Conservation (phyloP, 35 echinoderm and acorn worm species). For the Anneissia japonica region DNA sequence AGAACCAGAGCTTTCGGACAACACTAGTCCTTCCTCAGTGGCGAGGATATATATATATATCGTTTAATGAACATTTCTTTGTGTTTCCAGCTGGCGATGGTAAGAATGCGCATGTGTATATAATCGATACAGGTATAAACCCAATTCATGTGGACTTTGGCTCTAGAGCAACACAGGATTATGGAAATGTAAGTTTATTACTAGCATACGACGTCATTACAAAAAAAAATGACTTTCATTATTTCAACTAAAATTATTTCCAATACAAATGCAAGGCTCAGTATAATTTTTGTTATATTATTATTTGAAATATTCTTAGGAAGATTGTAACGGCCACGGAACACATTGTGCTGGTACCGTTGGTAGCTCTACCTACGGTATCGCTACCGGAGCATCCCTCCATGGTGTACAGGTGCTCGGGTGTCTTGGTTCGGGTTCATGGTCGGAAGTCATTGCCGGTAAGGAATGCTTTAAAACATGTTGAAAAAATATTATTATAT, state of each 20-base stretch:
- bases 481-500: too few relatives aligned
- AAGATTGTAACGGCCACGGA: conserved; percentile 51
- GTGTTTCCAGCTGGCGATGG: conserved; percentile 10
- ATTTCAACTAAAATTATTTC: too few relatives aligned
- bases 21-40: too few relatives aligned
- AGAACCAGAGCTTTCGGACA: too few relatives aligned
- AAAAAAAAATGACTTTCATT: too few relatives aligned
- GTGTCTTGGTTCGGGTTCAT: conserved; percentile 19
- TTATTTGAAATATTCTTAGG: not conserved
- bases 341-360: conserved; percentile 47
- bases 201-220: too few relatives aligned
- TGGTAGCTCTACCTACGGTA: conserved; percentile 22
- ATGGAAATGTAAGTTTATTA: not conserved
- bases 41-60: too few relatives aligned
- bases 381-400: conserved; percentile 16
- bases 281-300: too few relatives aligned
- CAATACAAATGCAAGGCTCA: too few relatives aligned
- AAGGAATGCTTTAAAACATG: not conserved
- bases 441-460: not conserved
- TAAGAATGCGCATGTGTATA: conserved; percentile 15
- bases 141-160: conserved; percentile 40
- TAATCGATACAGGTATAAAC: conserved; percentile 48
- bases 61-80: too few relatives aligned
- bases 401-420: conserved; percentile 39
- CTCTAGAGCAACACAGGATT: not conserved